Evolutionary conservation across 2,113 vertebrate species (phyloP).

Genomic region (human): DNA sequence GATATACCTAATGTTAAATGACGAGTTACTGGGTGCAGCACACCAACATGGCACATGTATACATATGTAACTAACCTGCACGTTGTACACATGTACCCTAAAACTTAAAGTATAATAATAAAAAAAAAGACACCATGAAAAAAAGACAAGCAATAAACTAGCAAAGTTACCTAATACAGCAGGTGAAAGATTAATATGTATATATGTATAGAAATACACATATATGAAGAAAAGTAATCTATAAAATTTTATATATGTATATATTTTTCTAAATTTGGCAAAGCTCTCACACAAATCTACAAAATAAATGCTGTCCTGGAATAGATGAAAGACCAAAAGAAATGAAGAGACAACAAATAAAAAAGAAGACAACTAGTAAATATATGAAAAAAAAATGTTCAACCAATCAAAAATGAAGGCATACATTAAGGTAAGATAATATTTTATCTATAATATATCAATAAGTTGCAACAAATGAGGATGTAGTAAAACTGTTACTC

Average conservation of each 20-base stretch:
- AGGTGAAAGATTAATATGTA: not conserved
- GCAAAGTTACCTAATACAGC: constrained; percentile 12
- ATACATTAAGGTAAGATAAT: constrained; percentile 30
- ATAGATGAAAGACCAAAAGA: not conserved
- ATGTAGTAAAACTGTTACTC: not conserved
- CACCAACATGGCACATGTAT: too few species aligned
- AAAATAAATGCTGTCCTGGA: not conserved
- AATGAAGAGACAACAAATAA: not conserved
- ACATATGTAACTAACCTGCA: too few species aligned
- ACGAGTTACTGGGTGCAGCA: too few species aligned
- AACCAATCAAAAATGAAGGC: not conserved
- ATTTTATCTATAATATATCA: not conserved
- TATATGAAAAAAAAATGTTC: not conserved
- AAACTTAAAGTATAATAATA: too few species aligned
- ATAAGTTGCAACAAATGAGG: not conserved
- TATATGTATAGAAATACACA: not conserved
- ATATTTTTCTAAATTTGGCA: not conserved
- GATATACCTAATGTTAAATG: too few species aligned
- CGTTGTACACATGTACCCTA: too few species aligned
- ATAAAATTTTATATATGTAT: not conserved
- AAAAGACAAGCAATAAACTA: not conserved
- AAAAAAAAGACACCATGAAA: not conserved
- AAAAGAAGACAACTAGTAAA: not conserved
- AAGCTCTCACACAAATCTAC: not conserved
- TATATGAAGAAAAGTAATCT: not conserved